Conservation (phyloP, 2,113 vertebrate species). For the Columba janthina region DNA sequence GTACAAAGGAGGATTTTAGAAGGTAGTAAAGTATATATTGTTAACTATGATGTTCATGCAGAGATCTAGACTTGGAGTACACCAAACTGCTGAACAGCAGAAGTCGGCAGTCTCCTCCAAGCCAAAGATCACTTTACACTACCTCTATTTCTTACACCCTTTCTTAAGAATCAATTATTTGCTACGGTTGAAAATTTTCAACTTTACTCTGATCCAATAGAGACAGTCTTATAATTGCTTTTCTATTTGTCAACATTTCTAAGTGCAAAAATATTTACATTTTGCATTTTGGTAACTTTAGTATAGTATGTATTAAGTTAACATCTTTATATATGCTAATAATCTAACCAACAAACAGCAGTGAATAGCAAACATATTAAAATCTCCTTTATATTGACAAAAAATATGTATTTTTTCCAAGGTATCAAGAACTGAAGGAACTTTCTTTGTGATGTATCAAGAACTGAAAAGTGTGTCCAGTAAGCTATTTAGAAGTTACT, state of each 20-base stretch:
- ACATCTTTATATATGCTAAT: neutral
- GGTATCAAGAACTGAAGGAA: neutral
- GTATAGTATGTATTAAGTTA: neutral
- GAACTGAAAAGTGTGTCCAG: neutral
- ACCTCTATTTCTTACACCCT: neutral
- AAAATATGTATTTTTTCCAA: neutral
- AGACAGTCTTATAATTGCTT: neutral
- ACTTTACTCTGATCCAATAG: neutral
- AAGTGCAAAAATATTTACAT: neutral
- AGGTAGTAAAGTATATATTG: neutral
- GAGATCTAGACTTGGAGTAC: neutral
- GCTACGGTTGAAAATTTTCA: neutral
- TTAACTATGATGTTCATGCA: neutral
- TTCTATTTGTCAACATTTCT: neutral
- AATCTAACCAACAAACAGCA: neutral
- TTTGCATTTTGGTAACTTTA: neutral
- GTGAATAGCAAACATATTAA: neutral
- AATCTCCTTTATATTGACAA: neutral
- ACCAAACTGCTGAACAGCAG: neutral
- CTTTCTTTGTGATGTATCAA: neutral
- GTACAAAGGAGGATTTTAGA: neutral
- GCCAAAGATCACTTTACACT: neutral
- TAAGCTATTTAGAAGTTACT: neutral
- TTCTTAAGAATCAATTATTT: neutral
- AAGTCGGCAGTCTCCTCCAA: neutral